Conservation (phyloP, 2,113 vertebrate species). For the Epinephelus fuscoguttatus region DNA sequence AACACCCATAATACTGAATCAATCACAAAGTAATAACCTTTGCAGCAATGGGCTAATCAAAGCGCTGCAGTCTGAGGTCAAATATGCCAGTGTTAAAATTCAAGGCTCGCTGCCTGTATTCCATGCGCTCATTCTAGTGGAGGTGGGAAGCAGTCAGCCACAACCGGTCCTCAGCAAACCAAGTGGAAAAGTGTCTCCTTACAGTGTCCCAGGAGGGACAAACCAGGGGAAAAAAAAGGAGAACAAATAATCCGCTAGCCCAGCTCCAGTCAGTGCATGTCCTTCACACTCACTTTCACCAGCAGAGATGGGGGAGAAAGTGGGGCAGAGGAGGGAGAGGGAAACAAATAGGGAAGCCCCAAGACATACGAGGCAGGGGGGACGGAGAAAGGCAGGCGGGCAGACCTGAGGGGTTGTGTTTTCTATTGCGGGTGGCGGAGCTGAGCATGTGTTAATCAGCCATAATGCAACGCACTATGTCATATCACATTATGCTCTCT, state of each 20-base stretch:
- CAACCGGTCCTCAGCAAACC: constrained; percentile 56
- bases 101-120: constrained; percentile 36
- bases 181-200: constrained; percentile 72
- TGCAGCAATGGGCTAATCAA: constrained; percentile 45
- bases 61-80: constrained; percentile 42
- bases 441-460: constrained; percentile 75
- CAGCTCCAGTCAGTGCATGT: constrained; percentile 45
- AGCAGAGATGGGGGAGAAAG: constrained; percentile 42
- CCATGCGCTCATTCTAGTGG: constrained; percentile 19
- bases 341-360: constrained; percentile 28
- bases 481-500: constrained; percentile 73
- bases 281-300: constrained; percentile 66
- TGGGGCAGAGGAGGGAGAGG: constrained; percentile 23
- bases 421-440: constrained; percentile 49
- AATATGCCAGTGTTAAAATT: constrained; percentile 25
- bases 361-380: constrained; percentile 21
- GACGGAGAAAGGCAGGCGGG: background rate
- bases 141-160: constrained; percentile 52
- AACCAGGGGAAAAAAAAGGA: constrained; percentile 18
- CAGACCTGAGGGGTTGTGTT: constrained; percentile 55
- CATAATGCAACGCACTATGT: constrained; percentile 73
- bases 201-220: constrained; percentile 62
- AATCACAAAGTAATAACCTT: constrained; percentile 38
- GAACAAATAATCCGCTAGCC: constrained; percentile 54
- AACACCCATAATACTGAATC: constrained; percentile 13